Evolutionary conservation across 2,113 vertebrate species (phyloP).

Genomic region (Mustelus asterias): DNA sequence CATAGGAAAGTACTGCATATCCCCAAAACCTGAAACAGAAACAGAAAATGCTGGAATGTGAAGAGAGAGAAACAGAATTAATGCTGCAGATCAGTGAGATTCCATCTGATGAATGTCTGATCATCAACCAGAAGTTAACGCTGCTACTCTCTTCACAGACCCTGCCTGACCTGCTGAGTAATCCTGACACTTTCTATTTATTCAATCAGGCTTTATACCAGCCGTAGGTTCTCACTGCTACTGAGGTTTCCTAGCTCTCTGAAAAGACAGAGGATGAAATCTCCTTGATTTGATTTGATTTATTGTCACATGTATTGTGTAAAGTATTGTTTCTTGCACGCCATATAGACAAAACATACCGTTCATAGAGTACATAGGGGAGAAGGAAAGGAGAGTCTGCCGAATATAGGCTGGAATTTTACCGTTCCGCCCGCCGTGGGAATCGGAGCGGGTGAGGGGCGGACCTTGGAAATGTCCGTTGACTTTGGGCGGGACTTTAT

Average conservation of each 20-base stretch:
- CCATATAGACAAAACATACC: no score
- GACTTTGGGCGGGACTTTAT: no score
- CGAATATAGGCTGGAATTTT: no score
- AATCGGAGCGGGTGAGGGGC: no score
- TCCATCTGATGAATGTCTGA: not conserved
- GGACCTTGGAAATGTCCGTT: no score
- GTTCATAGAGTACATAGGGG: no score
- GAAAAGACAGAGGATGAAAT: not conserved
- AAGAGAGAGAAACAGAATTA: not conserved
- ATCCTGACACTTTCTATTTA: not conserved
- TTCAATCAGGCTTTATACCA: not conserved
- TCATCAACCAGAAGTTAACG: not conserved
- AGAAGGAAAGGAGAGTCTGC: no score
- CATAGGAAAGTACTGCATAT: not conserved
- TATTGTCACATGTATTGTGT: no score
- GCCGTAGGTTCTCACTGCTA: not conserved
- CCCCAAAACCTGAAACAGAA: not conserved
- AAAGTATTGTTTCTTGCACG: no score
- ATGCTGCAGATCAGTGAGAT: not conserved
- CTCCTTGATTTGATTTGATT: no score
- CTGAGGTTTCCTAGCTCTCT: not conserved
- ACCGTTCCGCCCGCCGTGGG: no score
- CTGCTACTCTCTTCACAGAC: not conserved
- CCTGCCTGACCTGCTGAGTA: not conserved
- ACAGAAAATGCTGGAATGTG: not conserved